Evolutionary conservation across 2,113 vertebrate species (phyloP).

Genomic region (Odontophorus gujanensis): DNA sequence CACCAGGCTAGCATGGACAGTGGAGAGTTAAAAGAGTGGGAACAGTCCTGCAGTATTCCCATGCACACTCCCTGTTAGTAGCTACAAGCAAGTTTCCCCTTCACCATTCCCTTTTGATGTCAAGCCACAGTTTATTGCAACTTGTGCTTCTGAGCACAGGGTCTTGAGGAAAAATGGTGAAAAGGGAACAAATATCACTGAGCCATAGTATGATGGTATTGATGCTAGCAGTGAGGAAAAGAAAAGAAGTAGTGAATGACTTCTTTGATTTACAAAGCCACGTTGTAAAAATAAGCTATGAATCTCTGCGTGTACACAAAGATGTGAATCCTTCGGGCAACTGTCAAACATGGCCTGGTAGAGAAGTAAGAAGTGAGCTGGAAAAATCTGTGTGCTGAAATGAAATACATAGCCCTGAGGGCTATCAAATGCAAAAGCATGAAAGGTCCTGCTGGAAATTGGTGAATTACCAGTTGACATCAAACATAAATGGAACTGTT

Average conservation of each 20-base stretch:
- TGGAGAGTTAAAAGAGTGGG: neutral
- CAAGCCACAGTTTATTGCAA: neutral
- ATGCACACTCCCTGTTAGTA: neutral
- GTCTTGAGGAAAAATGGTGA: neutral
- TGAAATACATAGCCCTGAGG: neutral
- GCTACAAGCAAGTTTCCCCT: neutral
- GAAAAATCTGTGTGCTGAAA: neutral
- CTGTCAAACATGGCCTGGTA: neutral
- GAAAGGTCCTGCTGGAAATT: neutral
- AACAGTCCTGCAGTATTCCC: neutral
- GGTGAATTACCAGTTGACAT: neutral
- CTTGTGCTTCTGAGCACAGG: neutral
- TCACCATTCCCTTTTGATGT: rapidly evolving
- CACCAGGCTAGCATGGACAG: neutral
- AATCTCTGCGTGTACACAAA: neutral
- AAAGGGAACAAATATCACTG: neutral
- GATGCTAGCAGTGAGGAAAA: neutral
- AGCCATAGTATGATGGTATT: neutral
- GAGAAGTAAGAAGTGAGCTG: neutral
- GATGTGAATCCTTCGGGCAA: neutral
- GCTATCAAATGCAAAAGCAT: neutral
- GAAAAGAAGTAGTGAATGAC: neutral
- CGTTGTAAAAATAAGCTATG: neutral
- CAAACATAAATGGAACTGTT: neutral
- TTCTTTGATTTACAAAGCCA: neutral